Evolutionary conservation across 2,888 invertebrate species (phyloP).

Genomic region (Platerodrilus igneus): DNA sequence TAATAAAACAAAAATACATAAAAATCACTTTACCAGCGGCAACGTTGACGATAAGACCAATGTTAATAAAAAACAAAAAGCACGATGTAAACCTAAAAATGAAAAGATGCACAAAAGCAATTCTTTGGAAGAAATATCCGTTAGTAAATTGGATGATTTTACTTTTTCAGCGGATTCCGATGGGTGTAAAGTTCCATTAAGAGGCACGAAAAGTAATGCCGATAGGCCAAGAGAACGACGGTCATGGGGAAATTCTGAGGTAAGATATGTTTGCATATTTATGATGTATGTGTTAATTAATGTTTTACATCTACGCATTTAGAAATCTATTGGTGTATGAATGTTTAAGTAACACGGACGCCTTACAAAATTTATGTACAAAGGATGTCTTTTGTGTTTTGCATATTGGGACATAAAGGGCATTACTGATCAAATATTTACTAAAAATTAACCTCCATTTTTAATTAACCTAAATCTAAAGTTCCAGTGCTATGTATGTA

Average conservation of each 20-base stretch:
- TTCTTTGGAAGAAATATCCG: slow-evolving; percentile 76
- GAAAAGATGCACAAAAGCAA: slow-evolving; percentile 63
- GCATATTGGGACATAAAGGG: too few relatives aligned
- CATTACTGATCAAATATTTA: too few relatives aligned
- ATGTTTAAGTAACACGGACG: too few relatives aligned
- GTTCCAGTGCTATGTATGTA: too few relatives aligned
- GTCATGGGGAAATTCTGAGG: slow-evolving; percentile 42
- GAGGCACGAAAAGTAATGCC: slow-evolving; percentile 35
- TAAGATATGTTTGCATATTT: too few relatives aligned
- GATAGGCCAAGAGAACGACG: slow-evolving; percentile 39
- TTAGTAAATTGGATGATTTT: slow-evolving; percentile 68
- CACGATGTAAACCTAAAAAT: slow-evolving; percentile 40
- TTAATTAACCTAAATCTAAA: too few relatives aligned
- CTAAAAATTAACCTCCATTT: too few relatives aligned
- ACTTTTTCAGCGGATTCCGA: slow-evolving; percentile 24
- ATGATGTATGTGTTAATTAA: slow-evolving; percentile 10
- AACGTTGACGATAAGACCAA: slow-evolving; percentile 42
- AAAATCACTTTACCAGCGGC: slow-evolving; percentile 48
- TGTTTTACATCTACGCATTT: too few relatives aligned
- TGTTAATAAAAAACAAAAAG: slow-evolving; percentile 38
- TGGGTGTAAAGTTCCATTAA: slow-evolving; percentile 36
- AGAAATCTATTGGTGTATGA: too few relatives aligned
- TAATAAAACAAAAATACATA: slow-evolving; percentile 25
- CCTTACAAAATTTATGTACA: too few relatives aligned
- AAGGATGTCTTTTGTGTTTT: too few relatives aligned